These are phyloP conservation scores for Peromyscus maniculatus DNA, from an alignment of 2,113 vertebrate species.

Conservation along the genomic window DNA sequence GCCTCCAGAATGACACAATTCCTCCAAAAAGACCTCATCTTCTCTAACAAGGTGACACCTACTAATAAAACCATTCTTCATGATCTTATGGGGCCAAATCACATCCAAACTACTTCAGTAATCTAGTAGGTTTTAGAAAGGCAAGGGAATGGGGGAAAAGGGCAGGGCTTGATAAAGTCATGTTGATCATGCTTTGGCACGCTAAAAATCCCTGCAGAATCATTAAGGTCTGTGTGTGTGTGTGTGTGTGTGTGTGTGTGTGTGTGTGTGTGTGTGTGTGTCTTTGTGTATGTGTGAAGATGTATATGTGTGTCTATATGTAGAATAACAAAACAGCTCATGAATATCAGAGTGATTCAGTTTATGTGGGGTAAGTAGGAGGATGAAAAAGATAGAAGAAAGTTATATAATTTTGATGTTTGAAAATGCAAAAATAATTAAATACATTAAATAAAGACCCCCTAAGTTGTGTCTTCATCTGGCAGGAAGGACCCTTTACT, in stretches of 20 bases:
- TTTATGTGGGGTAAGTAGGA: background rate
- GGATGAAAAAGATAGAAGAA: background rate
- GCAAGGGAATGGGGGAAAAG: background rate
- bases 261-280: too few relatives aligned
- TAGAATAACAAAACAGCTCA: background rate
- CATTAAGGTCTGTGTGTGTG: too few relatives aligned
- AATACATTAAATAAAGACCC: accelerated
- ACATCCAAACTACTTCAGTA: background rate
- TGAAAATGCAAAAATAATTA: background rate
- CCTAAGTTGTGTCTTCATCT: background rate
- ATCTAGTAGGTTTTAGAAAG: background rate
- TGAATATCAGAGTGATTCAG: background rate
- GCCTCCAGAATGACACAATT: too few relatives aligned
- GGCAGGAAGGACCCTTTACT: background rate
- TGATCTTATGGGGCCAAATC: too few relatives aligned
- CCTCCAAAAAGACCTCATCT: too few relatives aligned
- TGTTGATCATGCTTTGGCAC: background rate
- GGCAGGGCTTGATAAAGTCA: background rate
- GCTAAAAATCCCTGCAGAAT: background rate
- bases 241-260: too few relatives aligned
- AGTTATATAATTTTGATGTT: background rate
- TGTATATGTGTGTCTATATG: background rate
- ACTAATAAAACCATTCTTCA: too few relatives aligned
- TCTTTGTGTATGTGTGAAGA: background rate
- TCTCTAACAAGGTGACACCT: too few relatives aligned